These are phyloP conservation scores for Pollachius pollachius DNA, from an alignment of 2,113 vertebrate genomes.

Conservation along the genomic window DNA sequence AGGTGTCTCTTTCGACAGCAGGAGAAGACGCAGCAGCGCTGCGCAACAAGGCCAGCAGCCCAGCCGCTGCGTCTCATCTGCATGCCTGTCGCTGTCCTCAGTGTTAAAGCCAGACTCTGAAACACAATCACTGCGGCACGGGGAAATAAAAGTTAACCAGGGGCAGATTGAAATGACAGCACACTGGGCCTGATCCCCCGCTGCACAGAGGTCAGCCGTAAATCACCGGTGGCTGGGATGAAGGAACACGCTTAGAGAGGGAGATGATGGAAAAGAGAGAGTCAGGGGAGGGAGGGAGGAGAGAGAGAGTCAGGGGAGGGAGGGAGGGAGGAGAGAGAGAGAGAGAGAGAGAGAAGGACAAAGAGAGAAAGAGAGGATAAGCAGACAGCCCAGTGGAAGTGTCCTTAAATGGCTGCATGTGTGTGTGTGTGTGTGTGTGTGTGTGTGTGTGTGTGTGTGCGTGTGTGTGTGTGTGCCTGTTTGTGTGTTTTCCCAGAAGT, in stretches of 20 bases:
- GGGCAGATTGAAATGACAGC: constrained; percentile 55
- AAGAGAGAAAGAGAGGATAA: constrained; percentile 13
- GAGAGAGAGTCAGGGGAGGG: constrained; percentile 1
- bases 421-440: constrained; percentile 1
- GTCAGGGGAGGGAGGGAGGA: neutral
- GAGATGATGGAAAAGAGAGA: constrained; percentile 3
- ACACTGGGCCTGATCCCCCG: constrained; percentile 55
- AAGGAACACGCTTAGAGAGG: neutral
- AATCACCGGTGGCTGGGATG: constrained; percentile 40
- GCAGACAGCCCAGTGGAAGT: neutral
- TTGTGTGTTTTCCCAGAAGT: constrained; percentile 2
- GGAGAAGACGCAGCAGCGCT: too few relatives aligned
- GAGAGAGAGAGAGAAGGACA: neutral
- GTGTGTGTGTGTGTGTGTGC: constrained; percentile 18
- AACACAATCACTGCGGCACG: constrained; percentile 50
- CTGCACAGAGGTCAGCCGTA: constrained; percentile 59
- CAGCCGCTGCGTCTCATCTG: constrained; percentile 18
- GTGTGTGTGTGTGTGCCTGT: neutral
- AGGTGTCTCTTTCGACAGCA: too few relatives aligned
- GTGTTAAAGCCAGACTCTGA: constrained; percentile 54
- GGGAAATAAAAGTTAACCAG: constrained; percentile 55
- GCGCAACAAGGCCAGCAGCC: too few relatives aligned
- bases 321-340: neutral
- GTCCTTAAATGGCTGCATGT: neutral
- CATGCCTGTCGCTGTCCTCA: constrained; percentile 40